Conservation (phyloP, 2,113 vertebrate species). For the Platysternon megacephalum region DNA sequence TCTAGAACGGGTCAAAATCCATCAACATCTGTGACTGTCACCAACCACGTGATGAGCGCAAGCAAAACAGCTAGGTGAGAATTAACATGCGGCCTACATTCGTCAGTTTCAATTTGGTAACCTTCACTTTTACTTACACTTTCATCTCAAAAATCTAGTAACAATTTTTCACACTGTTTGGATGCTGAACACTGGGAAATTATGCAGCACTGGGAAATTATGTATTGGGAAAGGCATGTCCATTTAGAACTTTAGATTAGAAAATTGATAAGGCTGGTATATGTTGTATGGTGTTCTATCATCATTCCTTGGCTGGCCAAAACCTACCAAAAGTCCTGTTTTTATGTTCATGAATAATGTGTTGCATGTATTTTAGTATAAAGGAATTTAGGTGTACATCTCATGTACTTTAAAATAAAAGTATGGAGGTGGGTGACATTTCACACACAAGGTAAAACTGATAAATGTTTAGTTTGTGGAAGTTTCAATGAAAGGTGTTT, state of each 20-base stretch:
- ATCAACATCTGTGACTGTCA: slow-evolving; percentile 68
- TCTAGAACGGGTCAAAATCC: slow-evolving; percentile 67
- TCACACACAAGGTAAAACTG: not conserved
- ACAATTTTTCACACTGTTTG: not conserved
- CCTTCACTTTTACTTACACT: slow-evolving; percentile 59
- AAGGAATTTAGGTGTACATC: not conserved
- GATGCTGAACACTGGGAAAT: not conserved
- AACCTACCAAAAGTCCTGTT: not conserved
- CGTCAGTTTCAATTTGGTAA: slow-evolving; percentile 67
- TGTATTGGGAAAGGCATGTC: not conserved
- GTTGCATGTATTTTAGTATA: not conserved
- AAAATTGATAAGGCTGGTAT: not conserved
- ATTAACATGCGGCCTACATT: slow-evolving; percentile 62
- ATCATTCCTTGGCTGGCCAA: not conserved
- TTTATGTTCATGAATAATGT: not conserved
- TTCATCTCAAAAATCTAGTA: slow-evolving; percentile 18
- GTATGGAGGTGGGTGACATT: not conserved
- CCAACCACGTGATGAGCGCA: slow-evolving; percentile 31
- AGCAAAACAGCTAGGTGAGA: slow-evolving; percentile 64
- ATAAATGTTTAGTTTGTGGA: not conserved
- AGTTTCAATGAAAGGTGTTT: not conserved
- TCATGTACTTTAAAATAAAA: not conserved
- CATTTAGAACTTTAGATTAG: not conserved
- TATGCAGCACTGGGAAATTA: not conserved
- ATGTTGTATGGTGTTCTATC: not conserved